phyloP scores from a whole-genome alignment of 2,888 invertebrate species.

The Xanthia togata region DNA sequence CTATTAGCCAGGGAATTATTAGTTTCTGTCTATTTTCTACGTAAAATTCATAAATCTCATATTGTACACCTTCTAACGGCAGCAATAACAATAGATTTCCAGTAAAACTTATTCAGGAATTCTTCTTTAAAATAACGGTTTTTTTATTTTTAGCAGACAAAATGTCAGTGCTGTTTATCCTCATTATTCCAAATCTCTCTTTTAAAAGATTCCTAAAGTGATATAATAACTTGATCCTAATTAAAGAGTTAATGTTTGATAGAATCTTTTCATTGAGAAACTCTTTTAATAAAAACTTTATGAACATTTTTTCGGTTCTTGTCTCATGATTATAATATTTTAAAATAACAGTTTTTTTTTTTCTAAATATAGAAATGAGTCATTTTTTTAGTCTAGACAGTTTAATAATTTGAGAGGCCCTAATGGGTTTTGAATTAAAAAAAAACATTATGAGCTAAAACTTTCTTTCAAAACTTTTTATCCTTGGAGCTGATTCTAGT shows the following conservation, averaged over 20 bases:
- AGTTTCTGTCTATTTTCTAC: not conserved
- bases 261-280: not conserved
- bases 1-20: not conserved
- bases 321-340: not conserved
- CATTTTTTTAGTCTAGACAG: slow-evolving; percentile 32
- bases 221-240: not conserved
- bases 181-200: not conserved
- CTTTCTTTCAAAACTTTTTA: not conserved
- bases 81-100: not conserved
- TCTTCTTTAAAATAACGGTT: not conserved
- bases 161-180: not conserved
- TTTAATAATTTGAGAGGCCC: slow-evolving; percentile 14
- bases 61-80: not conserved
- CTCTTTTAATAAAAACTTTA: slow-evolving; percentile 9
- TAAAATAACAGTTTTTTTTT: not conserved
- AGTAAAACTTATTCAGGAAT: not conserved
- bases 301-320: not conserved
- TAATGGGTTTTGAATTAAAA: slow-evolving; percentile 28
- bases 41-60: not conserved
- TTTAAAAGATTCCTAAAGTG: not conserved
- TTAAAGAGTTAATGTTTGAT: not conserved
- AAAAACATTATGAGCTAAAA: not conserved
- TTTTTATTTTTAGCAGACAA: not conserved
- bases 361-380: not conserved
- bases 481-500: not conserved